Evolutionary conservation across 1,140 invertebrate genomes (phyloP), one percentile per base, ranked within the genome.

Genomic region (Aleiodes sp.): DNA sequence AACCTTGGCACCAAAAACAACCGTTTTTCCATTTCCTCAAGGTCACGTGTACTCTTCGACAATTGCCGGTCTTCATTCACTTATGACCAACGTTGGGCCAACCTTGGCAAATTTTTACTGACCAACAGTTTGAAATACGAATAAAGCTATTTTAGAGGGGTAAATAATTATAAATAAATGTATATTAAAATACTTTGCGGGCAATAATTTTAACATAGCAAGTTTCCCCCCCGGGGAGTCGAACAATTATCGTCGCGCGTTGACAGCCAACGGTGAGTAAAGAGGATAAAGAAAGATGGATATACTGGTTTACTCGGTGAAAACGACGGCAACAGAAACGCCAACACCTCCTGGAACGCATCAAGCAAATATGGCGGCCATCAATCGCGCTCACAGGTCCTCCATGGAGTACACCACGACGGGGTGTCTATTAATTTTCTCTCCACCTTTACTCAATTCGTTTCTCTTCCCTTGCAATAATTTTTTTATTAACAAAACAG

Each of bases 331-430:
- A 57, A 61, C 46, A 39, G 65, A 26, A 6, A 35, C 16, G 52
- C 33, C n/a, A 41, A 29, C 37, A 52, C 57, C 57, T 60, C 37
- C 39, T 41, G 63, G 21, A 29, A 31, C 72, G 75, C 77, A 77
- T 76, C 77, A 80, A 80, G 78, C 77, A 80, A 69, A 80, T 79
- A 81, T 78, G 77, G 75, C 78, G 72, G 75, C 76, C 79, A 79
- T 82, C 77, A 78, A 73, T 81, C 78, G 76, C 78, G 67, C 21
- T 63, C 41, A 64, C 52, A 64, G 33, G 71, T 41, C 66, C 68
- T 67, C 73, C 71, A 77, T 73, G 75, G 77, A 69, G 71, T 71
- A 71, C 72, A 61, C 72, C 72, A 61, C 78, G 68, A 78, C 78
- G 78, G 79, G 79, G 77, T 81, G 78, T 80, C 76, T 73, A 73